Conservation (phyloP, 2,797 vertebrate species). For the Apodemus agrarius region DNA sequence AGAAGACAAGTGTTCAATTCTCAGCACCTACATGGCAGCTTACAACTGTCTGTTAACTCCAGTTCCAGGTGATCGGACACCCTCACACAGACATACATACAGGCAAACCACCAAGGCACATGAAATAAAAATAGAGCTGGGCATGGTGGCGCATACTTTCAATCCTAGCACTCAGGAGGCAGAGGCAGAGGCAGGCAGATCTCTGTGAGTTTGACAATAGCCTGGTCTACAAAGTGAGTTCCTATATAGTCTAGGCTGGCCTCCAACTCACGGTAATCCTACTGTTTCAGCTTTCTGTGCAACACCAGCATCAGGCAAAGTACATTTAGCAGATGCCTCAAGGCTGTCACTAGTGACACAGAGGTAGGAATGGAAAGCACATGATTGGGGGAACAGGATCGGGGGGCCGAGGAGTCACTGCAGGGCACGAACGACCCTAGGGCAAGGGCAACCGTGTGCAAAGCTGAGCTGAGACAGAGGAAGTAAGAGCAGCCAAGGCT, state of each 20-base stretch:
- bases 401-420: background rate
- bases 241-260: background rate
- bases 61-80: background rate
- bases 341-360: background rate
- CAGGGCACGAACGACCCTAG: background rate
- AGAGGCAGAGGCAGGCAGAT: background rate
- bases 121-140: background rate
- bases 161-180: background rate
- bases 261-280: background rate
- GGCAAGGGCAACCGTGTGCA: background rate
- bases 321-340: background rate
- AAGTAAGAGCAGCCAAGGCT: background rate
- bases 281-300: background rate
- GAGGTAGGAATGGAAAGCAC: background rate
- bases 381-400: background rate
- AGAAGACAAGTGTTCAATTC: background rate
- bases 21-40: background rate
- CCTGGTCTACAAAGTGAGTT: background rate
- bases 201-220: background rate
- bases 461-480: background rate
- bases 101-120: background rate
- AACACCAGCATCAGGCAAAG: background rate
- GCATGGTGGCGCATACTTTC: background rate
- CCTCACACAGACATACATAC: background rate
- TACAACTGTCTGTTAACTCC: background rate